Evolutionary conservation across 37 sponge, comb jelly and placozoan genomes (phyloP).

Genomic region (Aplysina aerophoba): DNA sequence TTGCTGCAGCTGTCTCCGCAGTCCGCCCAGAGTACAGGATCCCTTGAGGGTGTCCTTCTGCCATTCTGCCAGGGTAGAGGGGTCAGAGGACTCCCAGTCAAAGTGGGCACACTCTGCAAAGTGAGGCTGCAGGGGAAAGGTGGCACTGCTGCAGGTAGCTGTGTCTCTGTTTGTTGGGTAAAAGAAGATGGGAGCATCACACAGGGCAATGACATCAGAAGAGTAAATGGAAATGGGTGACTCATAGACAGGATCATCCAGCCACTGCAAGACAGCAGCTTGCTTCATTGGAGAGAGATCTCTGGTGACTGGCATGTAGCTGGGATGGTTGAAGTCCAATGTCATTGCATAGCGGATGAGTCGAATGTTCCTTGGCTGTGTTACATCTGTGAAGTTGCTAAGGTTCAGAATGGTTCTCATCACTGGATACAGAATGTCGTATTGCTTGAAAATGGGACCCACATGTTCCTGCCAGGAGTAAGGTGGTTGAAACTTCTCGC

Average conservation of each 20-base stretch:
- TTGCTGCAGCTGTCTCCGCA: conserved; percentile 41
- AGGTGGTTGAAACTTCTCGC: neutral
- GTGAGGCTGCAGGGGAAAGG: too few species aligned
- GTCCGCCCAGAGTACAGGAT: conserved; percentile 1
- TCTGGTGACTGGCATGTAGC: conserved; percentile 77
- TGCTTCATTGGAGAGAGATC: conserved; percentile 50
- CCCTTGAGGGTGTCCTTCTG: neutral
- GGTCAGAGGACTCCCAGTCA: too few species aligned
- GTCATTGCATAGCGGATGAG: conserved; percentile 29
- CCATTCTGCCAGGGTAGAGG: neutral
- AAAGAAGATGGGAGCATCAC: too few species aligned
- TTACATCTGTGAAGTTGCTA: conserved; percentile 43
- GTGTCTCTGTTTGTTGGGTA: too few species aligned
- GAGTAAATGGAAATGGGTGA: too few species aligned
- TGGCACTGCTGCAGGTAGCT: too few species aligned
- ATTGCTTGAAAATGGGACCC: conserved; percentile 40
- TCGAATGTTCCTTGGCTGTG: conserved; percentile 21
- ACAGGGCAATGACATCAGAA: too few species aligned
- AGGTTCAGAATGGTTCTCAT: conserved; percentile 65
- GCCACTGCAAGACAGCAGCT: conserved; percentile 46
- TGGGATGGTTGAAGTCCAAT: conserved; percentile 42
- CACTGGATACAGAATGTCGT: conserved; percentile 27
- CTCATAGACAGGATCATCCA: too few species aligned
- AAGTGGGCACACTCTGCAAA: too few species aligned
- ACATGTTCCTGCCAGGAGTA: conserved; percentile 37